Conservation (phyloP, 1,140 invertebrate species). For the Xylocopa sonorina region DNA sequence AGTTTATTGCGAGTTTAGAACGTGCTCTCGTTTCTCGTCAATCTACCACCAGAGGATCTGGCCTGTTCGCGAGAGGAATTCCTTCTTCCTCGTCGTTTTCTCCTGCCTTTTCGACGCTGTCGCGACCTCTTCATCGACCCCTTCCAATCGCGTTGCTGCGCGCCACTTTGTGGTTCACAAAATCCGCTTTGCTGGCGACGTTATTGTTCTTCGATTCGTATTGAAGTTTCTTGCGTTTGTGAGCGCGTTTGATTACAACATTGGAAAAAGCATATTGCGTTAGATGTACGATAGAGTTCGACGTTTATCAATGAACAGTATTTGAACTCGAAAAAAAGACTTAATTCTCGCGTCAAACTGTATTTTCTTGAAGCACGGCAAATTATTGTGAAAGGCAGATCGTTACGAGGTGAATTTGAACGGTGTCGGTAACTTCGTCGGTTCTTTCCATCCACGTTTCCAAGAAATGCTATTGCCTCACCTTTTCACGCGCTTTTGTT, state of each 20-base stretch:
- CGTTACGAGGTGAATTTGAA: slow-evolving; percentile 59
- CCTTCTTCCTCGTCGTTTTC: slow-evolving; percentile 36
- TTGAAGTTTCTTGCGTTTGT: too few species aligned
- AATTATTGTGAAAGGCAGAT: slow-evolving; percentile 40
- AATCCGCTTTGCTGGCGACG: not conserved
- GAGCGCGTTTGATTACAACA: too few species aligned
- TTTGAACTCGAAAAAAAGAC: slow-evolving; percentile 21
- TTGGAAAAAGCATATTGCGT: too few species aligned
- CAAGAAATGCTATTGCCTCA: not conserved
- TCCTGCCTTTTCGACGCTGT: slow-evolving; percentile 11
- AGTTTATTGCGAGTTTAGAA: slow-evolving; percentile 70
- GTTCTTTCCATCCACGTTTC: slow-evolving; percentile 6
- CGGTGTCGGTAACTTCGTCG: slow-evolving; percentile 65
- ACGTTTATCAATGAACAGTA: not conserved
- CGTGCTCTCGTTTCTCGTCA: slow-evolving; percentile 67
- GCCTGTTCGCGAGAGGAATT: slow-evolving; percentile 36
- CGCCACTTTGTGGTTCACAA: not conserved
- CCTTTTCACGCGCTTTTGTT: not conserved
- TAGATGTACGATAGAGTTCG: not conserved
- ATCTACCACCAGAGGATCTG: slow-evolving; percentile 39
- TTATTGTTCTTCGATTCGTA: not conserved
- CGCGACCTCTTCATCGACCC: slow-evolving; percentile 33
- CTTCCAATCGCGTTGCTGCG: slow-evolving; percentile 9
- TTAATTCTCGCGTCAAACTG: slow-evolving; percentile 30
- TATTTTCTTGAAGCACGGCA: slow-evolving; percentile 20